These are phyloP conservation scores for Cerastis rubricosa DNA, from an alignment of 2,888 invertebrate species.

Conservation along the genomic window DNA sequence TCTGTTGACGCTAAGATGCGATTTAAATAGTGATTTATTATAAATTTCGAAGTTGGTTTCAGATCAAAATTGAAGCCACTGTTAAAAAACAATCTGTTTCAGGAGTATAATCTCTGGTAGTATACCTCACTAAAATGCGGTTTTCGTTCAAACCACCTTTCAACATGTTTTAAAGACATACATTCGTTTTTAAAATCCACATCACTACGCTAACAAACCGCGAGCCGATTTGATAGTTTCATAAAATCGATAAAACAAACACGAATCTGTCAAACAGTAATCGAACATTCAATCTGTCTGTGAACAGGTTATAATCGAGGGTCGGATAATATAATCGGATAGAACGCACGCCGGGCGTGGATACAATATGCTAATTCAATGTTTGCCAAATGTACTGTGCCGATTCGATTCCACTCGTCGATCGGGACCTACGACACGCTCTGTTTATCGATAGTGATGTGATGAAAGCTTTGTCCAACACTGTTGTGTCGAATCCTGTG, in stretches of 20 bases:
- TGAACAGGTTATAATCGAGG: slow-evolving; percentile 73
- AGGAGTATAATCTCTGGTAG: background rate
- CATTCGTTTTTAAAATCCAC: slow-evolving; percentile 42
- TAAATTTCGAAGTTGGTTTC: background rate
- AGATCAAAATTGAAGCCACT: background rate
- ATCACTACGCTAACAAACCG: slow-evolving; percentile 55
- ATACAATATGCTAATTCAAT: slow-evolving; percentile 77
- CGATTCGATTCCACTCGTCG: slow-evolving; percentile 67
- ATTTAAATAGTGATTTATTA: background rate
- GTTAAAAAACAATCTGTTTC: background rate
- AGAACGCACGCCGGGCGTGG: slow-evolving; percentile 63
- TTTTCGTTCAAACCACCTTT: background rate
- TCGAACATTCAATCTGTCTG: slow-evolving; percentile 64
- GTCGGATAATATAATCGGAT: slow-evolving; percentile 74
- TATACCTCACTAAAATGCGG: background rate
- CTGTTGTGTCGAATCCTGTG: slow-evolving; percentile 35
- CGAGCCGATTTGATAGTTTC: slow-evolving; percentile 56
- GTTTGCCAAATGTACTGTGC: slow-evolving; percentile 76
- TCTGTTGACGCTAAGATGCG: background rate
- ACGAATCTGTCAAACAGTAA: slow-evolving; percentile 57
- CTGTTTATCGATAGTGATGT: slow-evolving; percentile 68
- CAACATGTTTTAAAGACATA: slow-evolving; percentile 2
- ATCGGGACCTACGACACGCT: slow-evolving; percentile 62
- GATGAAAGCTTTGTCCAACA: slow-evolving; percentile 45
- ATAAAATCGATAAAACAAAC: slow-evolving; percentile 64